Evolutionary conservation across 2,888 invertebrate genomes (phyloP).

Genomic region (Drosophila seclusa): DNA sequence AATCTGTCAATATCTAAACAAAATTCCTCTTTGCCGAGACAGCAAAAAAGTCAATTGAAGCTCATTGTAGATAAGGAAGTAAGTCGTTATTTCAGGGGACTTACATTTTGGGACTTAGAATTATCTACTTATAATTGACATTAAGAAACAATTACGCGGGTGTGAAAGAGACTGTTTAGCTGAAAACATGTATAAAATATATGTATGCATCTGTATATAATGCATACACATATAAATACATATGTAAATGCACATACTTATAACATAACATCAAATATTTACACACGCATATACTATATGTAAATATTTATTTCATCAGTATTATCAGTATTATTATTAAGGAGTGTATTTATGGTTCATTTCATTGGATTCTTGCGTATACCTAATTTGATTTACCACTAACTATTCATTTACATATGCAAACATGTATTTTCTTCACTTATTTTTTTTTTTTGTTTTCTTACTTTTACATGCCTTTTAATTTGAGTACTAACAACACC

Average conservation of each 20-base stretch:
- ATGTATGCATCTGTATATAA: conserved; percentile 13
- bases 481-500: conserved; percentile 19
- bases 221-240: conserved; percentile 12
- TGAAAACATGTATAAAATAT: neutral
- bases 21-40: neutral
- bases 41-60: neutral
- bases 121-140: conserved; percentile 56
- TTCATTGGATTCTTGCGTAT: conserved; percentile 21
- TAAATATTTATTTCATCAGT: conserved; percentile 21
- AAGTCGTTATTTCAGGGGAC: conserved; percentile 3
- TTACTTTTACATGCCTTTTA: conserved; percentile 9
- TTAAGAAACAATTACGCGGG: conserved; percentile 48
- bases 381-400: conserved; percentile 43
- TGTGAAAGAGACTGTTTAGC: conserved; percentile 20
- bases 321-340: neutral
- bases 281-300: neutral
- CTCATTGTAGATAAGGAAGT: conserved; percentile 16
- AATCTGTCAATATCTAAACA: neutral
- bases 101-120: conserved; percentile 9
- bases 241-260: conserved; percentile 21
- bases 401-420: conserved; percentile 38
- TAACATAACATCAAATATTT: neutral
- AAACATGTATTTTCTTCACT: conserved; percentile 12
- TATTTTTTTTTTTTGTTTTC: neutral
- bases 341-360: neutral